Base-by-base conservation (phyloP, 2,113 vertebrate genomes). In the Notothenia rossii region DNA sequence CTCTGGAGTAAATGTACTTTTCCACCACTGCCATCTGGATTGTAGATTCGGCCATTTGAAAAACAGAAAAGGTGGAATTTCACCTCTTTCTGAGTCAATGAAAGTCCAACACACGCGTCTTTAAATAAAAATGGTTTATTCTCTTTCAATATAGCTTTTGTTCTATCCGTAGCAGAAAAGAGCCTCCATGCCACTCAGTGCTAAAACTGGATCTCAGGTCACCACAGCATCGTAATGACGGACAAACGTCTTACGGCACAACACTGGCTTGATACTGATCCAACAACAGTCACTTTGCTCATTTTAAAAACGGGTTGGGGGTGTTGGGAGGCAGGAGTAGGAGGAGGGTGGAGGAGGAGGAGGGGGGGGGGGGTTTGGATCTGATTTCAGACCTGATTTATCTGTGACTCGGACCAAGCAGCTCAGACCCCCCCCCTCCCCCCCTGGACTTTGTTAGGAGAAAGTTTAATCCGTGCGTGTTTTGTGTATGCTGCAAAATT, bases 61-160 rank as follows among this genome's bases (percentile, higher is more conserved):
- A 40, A 18, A 55, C 33, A 45, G 22, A 54, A 17, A 9, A 22
- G 18, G 67, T 7, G 5, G 45, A 67, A 33, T 9, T 45, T 59
- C 15, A 13, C 2, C 7, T 50, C 15, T 18, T 29, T 73, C 4
- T 13, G 54, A 56, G 12, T 10, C 20, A 74, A 81, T 15, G 48
- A 78, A 72, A 58, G 15, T 56, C 46, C 36, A 48, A 85, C 62
- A 77, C 74, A 36, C 36, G 49, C 4, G 1, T 59, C 40, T 86
- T 93, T 91, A 94, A 91, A 92, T 94, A 94, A 94, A 93, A 95
- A 94, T 78, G 84, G 82, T 94, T 94, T 94, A 94, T 94, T 94
- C 90, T 92, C 87, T 94, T 93, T 94, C 86, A 94, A 94, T 94
- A 94, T 94, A 95, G 90, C 88, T 92, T 94, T 94, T 94, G 91